A percentile compares a stretch with the other conserved stretches of the same genome.
phyloP scores from a whole-genome alignment of 2,113 vertebrate genomes.

The Phalacrocorax pelagicus region DNA sequence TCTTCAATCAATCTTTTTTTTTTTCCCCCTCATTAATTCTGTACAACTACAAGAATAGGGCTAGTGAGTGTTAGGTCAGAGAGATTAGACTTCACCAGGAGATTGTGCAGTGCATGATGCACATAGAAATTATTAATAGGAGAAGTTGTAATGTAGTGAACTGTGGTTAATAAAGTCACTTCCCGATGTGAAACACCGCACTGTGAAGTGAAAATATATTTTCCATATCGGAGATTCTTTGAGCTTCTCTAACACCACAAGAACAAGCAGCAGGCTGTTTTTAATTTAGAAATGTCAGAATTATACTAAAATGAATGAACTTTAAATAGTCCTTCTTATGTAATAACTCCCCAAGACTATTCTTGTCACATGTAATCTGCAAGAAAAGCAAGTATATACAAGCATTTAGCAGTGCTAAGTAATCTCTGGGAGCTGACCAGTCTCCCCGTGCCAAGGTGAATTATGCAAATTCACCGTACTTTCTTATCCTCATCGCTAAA shows the following conservation, averaged over 20 bases:
- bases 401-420: background rate
- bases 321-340: conserved; percentile 14
- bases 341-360: conserved; percentile 28
- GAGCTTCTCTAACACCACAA: background rate
- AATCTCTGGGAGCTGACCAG: background rate
- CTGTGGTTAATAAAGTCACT: background rate
- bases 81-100: background rate
- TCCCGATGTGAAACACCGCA: background rate
- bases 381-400: background rate
- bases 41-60: background rate
- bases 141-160: background rate
- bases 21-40: background rate
- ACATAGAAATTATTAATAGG: background rate
- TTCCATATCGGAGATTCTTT: background rate
- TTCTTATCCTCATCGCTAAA: background rate
- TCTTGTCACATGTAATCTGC: conserved; percentile 19
- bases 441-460: background rate
- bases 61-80: background rate
- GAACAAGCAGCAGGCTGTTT: background rate
- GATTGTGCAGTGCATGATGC: background rate
- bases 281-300: conserved; percentile 20
- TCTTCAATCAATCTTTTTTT: background rate
- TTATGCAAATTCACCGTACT: background rate
- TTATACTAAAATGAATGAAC: conserved; percentile 22
- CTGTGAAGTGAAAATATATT: background rate